A percentile compares a stretch with the other conserved stretches of the same genome.
These are phyloP conservation scores for Coturnix japonica DNA, from an alignment of 2,113 vertebrate species.

Conservation along the genomic window DNA sequence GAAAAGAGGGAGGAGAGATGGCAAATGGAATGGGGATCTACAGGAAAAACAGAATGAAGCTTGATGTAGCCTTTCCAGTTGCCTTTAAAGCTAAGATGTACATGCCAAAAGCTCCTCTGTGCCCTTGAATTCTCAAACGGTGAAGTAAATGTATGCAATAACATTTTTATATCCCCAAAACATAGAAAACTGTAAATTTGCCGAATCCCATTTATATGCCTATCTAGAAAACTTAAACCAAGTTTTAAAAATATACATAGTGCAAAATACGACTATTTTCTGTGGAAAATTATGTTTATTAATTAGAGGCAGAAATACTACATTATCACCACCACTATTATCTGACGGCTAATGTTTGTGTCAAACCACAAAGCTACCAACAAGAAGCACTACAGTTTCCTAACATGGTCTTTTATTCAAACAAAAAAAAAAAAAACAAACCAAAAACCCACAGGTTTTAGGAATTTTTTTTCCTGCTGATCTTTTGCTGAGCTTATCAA, in stretches of 20 bases:
- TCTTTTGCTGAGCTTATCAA: constrained; percentile 70
- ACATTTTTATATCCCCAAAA: background rate
- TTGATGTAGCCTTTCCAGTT: constrained; percentile 53
- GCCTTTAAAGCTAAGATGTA: constrained; percentile 50
- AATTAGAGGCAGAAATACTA: constrained; percentile 27
- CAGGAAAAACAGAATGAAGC: constrained; percentile 40
- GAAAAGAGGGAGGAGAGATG: constrained; percentile 65
- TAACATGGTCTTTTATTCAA: constrained; percentile 41
- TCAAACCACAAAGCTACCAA: constrained; percentile 19
- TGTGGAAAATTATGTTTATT: background rate
- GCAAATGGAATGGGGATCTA: constrained; percentile 47
- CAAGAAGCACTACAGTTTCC: constrained; percentile 20
- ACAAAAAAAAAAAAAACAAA: too few relatives aligned
- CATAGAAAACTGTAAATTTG: background rate
- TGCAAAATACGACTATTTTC: background rate
- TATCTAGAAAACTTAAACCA: background rate
- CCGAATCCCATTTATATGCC: background rate
- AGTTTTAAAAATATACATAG: background rate
- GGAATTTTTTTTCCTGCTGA: background rate
- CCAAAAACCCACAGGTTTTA: constrained; percentile 47
- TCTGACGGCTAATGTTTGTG: background rate
- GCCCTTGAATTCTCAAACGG: constrained; percentile 53
- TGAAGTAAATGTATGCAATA: constrained; percentile 27
- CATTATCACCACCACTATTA: background rate
- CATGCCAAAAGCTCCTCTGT: constrained; percentile 58